Base-by-base conservation (phyloP, 2,888 invertebrate species). In the Drosophila monieri region DNA sequence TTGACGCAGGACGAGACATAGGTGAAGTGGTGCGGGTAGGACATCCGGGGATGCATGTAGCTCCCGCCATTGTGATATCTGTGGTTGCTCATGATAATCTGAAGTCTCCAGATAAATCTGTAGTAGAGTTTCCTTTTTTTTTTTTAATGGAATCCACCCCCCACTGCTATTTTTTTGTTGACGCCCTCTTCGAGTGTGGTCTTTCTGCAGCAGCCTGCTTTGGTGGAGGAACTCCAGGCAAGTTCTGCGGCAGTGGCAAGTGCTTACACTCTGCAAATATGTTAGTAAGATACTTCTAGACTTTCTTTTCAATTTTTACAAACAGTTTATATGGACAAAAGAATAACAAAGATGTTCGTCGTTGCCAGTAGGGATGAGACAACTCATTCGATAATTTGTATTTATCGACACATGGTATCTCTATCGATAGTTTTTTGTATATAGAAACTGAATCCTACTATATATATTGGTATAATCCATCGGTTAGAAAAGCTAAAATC, bases 1-100 rank as follows among this genome's bases (percentile, higher is more conserved):
- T 92, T 92, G 0, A 92, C 92, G 70, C 92, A 92, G 52, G 91
- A 91, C 37, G 90, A 90, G 21, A 91, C 92, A 72, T 91, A 92
- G 51, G 91, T 92, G 60, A 90, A 92, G 72, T 92, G 91, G 57
- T 91, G 91, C 10, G 80, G 87, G 47, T 87, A 86, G 59, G 85
- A 79, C 75, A 90, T 88, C 52, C 89, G 85, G 15, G 81, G 78
- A 30, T 80, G 80, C 80, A 90, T 90, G 60, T 90, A 90, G 54
- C 89, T 90, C 25, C 90, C 89, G 52, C 89, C 89, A 18, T 88
- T 79, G 67, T 89, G 90, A 78, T 90, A 90, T 81, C 90, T 90
- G 79, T 90, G 90, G 65, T 90, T 91, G 74, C 90, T 90, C 90
- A 90, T 90, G 48, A 15, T 64, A 15, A 23, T 46, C 49, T 32